Conservation (phyloP, 1,140 invertebrate species). For the Drosophila ananassae region DNA sequence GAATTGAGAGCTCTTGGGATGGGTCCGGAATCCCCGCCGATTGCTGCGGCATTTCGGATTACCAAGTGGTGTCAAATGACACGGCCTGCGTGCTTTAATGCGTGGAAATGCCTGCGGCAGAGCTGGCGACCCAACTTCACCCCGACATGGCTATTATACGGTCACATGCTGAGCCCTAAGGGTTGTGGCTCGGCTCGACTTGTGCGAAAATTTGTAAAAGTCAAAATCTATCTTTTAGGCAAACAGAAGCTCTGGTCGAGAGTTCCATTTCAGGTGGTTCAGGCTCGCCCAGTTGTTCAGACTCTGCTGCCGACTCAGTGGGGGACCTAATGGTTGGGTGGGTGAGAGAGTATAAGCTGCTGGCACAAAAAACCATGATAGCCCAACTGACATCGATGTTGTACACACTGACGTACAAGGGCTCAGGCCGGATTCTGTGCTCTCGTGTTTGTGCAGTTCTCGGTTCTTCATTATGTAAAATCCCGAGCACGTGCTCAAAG, state of each 20-base stretch:
- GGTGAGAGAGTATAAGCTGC: conserved; percentile 28
- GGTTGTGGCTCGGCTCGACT: conserved; percentile 35
- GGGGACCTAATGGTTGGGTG: conserved; percentile 25
- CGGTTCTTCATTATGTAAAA: conserved; percentile 79
- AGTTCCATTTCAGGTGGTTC: conserved; percentile 48
- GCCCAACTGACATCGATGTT: conserved; percentile 51
- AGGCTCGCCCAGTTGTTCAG: conserved; percentile 10
- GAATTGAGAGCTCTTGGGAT: conserved; percentile 31
- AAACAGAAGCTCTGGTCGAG: conserved; percentile 64
- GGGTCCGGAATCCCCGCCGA: conserved; percentile 13
- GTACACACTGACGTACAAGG: conserved; percentile 10
- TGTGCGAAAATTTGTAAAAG: conserved; percentile 83
- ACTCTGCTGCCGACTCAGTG: conserved; percentile 23
- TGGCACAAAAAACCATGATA: conserved; percentile 65
- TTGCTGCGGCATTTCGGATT: conserved; percentile 73
- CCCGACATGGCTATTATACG: conserved; percentile 72
- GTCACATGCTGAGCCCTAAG: conserved; percentile 67
- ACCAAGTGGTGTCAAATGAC: conserved; percentile 80
- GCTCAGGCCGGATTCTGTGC: conserved; percentile 23
- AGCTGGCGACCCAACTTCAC: conserved; percentile 35
- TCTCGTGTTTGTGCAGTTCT: conserved; percentile 53
- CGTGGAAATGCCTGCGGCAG: conserved; percentile 78
- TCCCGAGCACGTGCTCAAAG: conserved; percentile 79
- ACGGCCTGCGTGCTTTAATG: conserved; percentile 79
- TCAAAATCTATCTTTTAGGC: conserved; percentile 79